phyloP scores from a whole-genome alignment of 2,888 invertebrate genomes.

The Ptilodon capucinus region DNA sequence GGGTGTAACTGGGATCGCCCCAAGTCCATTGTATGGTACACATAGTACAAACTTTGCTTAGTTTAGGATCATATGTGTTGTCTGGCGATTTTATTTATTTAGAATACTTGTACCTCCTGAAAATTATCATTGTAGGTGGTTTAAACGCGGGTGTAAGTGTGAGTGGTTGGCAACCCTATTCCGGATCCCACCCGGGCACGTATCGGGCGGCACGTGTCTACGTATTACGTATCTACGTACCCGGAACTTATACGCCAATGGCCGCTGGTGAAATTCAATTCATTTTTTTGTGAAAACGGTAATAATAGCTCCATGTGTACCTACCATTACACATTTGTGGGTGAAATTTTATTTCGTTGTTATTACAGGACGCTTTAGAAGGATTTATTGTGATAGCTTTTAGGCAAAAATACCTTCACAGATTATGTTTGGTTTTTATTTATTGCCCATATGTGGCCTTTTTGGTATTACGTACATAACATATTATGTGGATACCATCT shows the following conservation, averaged over 20 bases:
- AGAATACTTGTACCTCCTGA: no score
- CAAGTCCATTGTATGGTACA: no score
- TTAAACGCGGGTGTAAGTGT: no score
- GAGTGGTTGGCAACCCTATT: not conserved
- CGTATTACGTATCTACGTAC: not conserved
- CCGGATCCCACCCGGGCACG: not conserved
- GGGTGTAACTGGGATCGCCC: no score
- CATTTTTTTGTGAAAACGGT: not conserved
- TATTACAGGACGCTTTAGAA: not conserved
- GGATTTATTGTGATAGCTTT: not conserved
- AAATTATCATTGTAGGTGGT: no score
- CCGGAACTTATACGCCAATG: conserved; percentile 1
- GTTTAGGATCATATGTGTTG: no score
- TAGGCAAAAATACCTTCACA: not conserved
- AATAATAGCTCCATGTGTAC: not conserved
- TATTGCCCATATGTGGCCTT: not conserved
- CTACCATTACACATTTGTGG: not conserved
- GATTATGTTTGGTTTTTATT: not conserved
- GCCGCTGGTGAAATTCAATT: conserved; percentile 4
- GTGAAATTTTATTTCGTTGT: not conserved
- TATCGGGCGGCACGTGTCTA: not conserved
- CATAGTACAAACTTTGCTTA: no score
- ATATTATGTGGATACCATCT: no score
- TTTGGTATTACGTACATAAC: no score
- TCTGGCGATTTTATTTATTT: no score